Base-by-base conservation (phyloP, 2,888 invertebrate species). In the Hydropsyche betteni region DNA sequence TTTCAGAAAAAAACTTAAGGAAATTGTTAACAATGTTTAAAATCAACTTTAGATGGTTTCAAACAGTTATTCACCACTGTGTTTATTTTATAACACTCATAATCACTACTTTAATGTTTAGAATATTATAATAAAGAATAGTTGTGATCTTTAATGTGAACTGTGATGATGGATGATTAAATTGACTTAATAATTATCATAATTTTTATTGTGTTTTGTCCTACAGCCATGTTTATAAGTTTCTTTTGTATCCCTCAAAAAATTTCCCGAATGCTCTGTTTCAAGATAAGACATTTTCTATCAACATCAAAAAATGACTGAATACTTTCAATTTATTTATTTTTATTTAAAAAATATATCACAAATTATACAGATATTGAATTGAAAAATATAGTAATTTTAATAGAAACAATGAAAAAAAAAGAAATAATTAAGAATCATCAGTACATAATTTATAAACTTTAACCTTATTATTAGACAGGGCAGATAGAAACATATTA, bases 381-480 rank as follows among this genome's bases (percentile, higher is more conserved):
- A 44, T 10, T 8, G 10, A 44, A 44, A 44, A 44, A 44, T 44
- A 6, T 10, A 44, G 44, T 44, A 10, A 55, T n/a, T 14, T 12
- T 1, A 51, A 51, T 2, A 55, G 8, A 12, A 55, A 55, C 14
- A 55, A 12, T 10, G 8, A 12, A 55, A 12, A 53, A 5, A 53
- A 55, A 5, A 55, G 6, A 8, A 44, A 55, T 12, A 10, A 55
- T n/a, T 55, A 55, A 8, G 4, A 55, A 55, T 55, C 4, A 12
- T 55, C 16, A 3, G 12, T 4, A 14, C n/a, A n/a, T 14, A 88
- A 84, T 81, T 90, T 91, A 82, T 92, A 93, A 69, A 93, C 83
- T 74, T 91, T 87, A 76, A 93, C 84, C 81, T 91, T 89, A 12
- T 89, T 89, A 74, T 91, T 91, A 0, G 93, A 91, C 5, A 94